Percentiles rank a stretch among this genome's conserved stretches.
Conservation (phyloP, 2,113 vertebrate species). For the Perca schrenkii region DNA sequence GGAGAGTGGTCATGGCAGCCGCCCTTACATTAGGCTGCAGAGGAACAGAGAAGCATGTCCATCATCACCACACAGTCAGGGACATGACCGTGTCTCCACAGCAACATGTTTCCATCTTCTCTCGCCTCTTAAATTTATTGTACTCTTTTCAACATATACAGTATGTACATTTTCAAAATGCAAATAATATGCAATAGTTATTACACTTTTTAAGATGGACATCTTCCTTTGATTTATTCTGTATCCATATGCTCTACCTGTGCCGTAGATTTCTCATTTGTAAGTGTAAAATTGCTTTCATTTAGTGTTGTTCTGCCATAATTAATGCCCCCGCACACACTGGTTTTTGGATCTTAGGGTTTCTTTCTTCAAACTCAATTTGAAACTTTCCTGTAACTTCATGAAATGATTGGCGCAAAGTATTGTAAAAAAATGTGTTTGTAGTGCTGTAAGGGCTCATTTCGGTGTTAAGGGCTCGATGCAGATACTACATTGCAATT, state of each 20-base stretch:
- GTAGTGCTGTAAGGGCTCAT: not conserved
- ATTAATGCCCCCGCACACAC: not conserved
- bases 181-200: not conserved
- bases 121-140: not conserved
- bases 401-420: not conserved
- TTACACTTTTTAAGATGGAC: not conserved
- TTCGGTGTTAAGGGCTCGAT: not conserved
- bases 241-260: not conserved
- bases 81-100: not conserved
- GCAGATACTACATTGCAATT: not conserved
- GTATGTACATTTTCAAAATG: not conserved
- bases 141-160: not conserved
- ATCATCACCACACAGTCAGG: not conserved
- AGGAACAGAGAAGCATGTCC: conserved; percentile 14
- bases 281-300: not conserved
- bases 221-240: not conserved
- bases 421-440: not conserved
- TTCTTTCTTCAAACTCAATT: not conserved
- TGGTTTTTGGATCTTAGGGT: not conserved
- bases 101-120: not conserved
- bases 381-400: not conserved
- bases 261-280: not conserved
- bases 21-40: conserved; percentile 89
- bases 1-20: conserved; percentile 92
- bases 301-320: not conserved